phyloP scores from a whole-genome alignment of 2,888 invertebrate genomes.

The Proisotoma minuta region DNA sequence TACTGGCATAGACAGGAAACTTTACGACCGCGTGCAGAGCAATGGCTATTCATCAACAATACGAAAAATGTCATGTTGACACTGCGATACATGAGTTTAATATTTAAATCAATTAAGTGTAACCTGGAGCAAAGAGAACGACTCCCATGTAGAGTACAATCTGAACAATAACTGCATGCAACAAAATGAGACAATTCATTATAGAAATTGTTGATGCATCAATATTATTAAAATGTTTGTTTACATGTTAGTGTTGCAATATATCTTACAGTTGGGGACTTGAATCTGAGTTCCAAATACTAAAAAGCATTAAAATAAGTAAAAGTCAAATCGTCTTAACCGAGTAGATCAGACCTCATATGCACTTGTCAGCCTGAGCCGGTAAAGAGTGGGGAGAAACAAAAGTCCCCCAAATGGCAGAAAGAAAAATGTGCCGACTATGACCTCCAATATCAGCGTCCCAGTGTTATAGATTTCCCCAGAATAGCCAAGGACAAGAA shows the following conservation, averaged over 20 bases:
- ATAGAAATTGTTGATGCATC: not conserved
- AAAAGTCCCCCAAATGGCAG: constrained; percentile 48
- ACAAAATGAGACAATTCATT: not conserved
- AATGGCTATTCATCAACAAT: too few relatives aligned
- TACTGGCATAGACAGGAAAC: constrained; percentile 41
- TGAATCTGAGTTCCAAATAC: constrained; percentile 49
- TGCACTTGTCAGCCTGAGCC: constrained; percentile 49
- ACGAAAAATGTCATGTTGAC: constrained; percentile 19
- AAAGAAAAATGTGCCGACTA: constrained; percentile 48
- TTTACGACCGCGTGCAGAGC: constrained; percentile 38
- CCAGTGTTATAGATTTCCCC: constrained; percentile 50
- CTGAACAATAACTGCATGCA: constrained; percentile 43
- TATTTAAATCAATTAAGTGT: too few relatives aligned
- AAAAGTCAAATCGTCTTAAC: not conserved
- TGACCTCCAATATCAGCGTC: constrained; percentile 48
- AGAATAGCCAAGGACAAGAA: constrained; percentile 49
- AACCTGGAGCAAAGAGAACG: constrained; percentile 47
- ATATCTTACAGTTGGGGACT: constrained; percentile 42
- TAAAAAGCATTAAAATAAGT: constrained; percentile 25
- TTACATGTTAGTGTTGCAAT: constrained; percentile 42
- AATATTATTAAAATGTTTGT: not conserved
- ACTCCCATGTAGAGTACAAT: constrained; percentile 49
- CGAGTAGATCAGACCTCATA: constrained; percentile 47
- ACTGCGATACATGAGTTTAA: not conserved
- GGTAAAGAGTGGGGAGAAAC: constrained; percentile 50